Base-by-base conservation (phyloP, 1,140 invertebrate species). In the Macrobrachium rosenbergii region DNA sequence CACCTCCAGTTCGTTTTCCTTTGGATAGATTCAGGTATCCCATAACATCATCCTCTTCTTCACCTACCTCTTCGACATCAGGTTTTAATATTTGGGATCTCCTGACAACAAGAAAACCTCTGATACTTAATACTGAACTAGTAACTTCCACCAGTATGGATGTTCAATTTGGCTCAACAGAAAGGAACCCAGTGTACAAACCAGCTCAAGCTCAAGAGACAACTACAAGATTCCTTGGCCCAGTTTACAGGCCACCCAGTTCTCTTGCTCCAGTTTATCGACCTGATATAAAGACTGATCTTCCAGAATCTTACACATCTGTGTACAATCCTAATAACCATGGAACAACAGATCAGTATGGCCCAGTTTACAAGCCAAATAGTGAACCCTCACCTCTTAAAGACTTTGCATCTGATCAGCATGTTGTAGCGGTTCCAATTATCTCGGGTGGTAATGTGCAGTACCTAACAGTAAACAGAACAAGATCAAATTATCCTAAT, bases 71-170 rank as follows among this genome's bases (percentile, higher is more conserved):
- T 11, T 60, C 72, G 2, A 82, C 83, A 16, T 73, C 88, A 10
- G 59, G 45, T 12, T 80, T 81, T 28, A 88, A 69, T 28, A 84
- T 90, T 60, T 88, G 87, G 73, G 81, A 89, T 73, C 45, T 89
- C 16, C 85, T 89, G 64, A 89, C 84, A 73, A 89, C 87, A 17
- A 77, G 79, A 28, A 90, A 89, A 83, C 90, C 90, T 64, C 77
- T 88, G 62, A 88, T 90, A 45, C 69, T 90, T 5, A 84, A 90
- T 62, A 90, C 90, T 16, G 90, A 90, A 45, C 78, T 90, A 17
- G 89, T 90, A 21, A 90, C 90, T 6, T 87, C 90, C 14, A 87
- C 87, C 21, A 90, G 90, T 63, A 84, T 82, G 8, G 87, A 90
- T 28, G 75, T 90, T 16, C 73, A 84, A 21, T 88, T 73, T 64